Conservation (phyloP, 2,797 vertebrate genomes). For the Gouania willdenowi region DNA sequence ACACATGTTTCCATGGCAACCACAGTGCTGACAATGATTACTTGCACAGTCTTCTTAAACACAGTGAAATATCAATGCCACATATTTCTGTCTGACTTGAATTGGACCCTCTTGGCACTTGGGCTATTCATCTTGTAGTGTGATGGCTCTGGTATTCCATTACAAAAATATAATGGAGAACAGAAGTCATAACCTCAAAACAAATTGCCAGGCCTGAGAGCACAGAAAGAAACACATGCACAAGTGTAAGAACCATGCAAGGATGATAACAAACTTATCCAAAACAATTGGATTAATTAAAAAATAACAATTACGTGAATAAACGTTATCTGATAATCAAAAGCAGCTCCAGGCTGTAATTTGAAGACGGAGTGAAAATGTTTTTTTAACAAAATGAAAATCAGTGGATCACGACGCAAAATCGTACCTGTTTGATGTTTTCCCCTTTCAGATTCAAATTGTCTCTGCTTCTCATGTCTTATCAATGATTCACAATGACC, state of each 20-base stretch:
- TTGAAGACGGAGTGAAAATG: slow-evolving; percentile 33
- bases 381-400: slow-evolving; percentile 51
- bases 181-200: neutral
- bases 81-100: neutral
- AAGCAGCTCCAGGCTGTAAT: neutral
- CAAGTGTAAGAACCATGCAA: neutral
- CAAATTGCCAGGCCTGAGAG: neutral
- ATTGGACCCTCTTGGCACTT: neutral
- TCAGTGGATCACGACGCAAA: slow-evolving; percentile 42
- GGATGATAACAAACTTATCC: neutral
- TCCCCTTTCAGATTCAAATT: slow-evolving; percentile 28
- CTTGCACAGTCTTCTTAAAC: slow-evolving; percentile 34
- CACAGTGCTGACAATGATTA: slow-evolving; percentile 35
- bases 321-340: no score
- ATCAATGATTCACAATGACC: slow-evolving; percentile 56
- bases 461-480: slow-evolving; percentile 34
- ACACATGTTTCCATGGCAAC: slow-evolving; percentile 67
- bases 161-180: neutral
- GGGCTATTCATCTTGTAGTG: neutral
- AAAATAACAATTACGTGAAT: no score
- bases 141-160: slow-evolving; percentile 2
- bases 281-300: neutral
- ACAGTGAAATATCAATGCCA: slow-evolving; percentile 20
- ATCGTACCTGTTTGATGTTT: slow-evolving; percentile 24
- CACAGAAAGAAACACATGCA: neutral